A percentile compares a stretch with the other conserved stretches of the same genome.
Evolutionary conservation across 2,888 invertebrate genomes (phyloP).

Genomic region (Conus canariensis): DNA sequence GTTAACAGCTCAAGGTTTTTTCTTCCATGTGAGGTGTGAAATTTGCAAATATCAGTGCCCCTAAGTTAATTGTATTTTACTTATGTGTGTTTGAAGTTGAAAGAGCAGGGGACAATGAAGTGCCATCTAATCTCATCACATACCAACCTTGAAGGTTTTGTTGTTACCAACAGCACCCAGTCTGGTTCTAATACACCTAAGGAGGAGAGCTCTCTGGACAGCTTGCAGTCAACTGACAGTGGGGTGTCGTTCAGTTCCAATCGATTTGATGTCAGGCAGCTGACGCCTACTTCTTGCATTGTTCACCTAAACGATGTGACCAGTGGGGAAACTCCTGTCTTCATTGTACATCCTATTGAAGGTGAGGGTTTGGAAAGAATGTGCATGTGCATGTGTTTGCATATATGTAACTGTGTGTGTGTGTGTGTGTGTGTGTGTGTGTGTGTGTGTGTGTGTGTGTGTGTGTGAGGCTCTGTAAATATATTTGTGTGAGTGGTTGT

Average conservation of each 20-base stretch:
- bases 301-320: conserved; percentile 80
- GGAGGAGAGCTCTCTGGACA: not conserved
- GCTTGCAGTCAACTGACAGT: conserved; percentile 39
- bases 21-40: too few species aligned
- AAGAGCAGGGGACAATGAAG: too few species aligned
- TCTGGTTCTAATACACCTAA: not conserved
- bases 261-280: conserved; percentile 68
- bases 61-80: too few species aligned
- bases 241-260: conserved; percentile 40
- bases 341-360: conserved; percentile 78
- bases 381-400: not conserved
- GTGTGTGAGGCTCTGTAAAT: not conserved
- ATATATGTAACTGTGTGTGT: not conserved
- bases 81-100: too few species aligned
- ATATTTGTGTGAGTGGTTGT: too few species aligned
- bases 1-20: too few species aligned
- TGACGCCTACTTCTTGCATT: conserved; percentile 88
- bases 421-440: not conserved
- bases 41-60: too few species aligned
- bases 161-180: too few species aligned
- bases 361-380: conserved; percentile 57
- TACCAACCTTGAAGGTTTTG: too few species aligned
- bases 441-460: not conserved
- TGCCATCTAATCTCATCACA: too few species aligned
- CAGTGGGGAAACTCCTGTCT: conserved; percentile 62